A percentile compares a stretch with the other conserved stretches of the same genome.
These are phyloP conservation scores for Eulemur coronatus DNA, from an alignment of 2,797 vertebrate genomes.

Conservation along the genomic window DNA sequence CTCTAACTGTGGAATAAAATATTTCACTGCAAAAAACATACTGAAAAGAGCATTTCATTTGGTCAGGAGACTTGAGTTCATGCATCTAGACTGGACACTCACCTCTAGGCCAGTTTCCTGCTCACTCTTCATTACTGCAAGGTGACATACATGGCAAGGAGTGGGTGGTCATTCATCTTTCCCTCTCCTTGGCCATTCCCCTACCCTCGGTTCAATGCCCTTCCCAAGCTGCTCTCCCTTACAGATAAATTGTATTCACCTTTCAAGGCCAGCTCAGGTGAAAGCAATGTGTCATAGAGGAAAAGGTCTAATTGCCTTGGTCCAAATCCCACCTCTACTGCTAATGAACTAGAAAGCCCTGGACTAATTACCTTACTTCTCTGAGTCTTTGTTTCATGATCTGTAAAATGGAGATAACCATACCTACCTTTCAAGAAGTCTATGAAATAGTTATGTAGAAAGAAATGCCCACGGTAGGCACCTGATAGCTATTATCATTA, in stretches of 20 bases:
- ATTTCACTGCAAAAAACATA: slow-evolving; percentile 22
- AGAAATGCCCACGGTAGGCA: background rate
- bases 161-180: background rate
- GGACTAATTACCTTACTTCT: background rate
- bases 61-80: background rate
- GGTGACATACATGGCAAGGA: background rate
- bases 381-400: background rate
- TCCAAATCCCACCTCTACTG: background rate
- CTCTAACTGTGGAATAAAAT: slow-evolving; percentile 13
- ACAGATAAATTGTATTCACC: background rate
- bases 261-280: background rate
- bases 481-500: background rate
- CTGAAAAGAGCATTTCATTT: slow-evolving; percentile 10
- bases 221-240: background rate
- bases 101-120: background rate
- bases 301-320: background rate
- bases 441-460: background rate
- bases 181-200: background rate
- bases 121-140: background rate
- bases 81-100: background rate
- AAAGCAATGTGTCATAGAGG: background rate
- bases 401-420: slow-evolving; percentile 25
- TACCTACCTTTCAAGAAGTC: slow-evolving; percentile 30
- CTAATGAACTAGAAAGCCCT: slow-evolving; percentile 8
- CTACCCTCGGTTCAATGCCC: background rate